phyloP scores from a whole-genome alignment of 2,797 vertebrate species.

The Melopsittacus undulatus region DNA sequence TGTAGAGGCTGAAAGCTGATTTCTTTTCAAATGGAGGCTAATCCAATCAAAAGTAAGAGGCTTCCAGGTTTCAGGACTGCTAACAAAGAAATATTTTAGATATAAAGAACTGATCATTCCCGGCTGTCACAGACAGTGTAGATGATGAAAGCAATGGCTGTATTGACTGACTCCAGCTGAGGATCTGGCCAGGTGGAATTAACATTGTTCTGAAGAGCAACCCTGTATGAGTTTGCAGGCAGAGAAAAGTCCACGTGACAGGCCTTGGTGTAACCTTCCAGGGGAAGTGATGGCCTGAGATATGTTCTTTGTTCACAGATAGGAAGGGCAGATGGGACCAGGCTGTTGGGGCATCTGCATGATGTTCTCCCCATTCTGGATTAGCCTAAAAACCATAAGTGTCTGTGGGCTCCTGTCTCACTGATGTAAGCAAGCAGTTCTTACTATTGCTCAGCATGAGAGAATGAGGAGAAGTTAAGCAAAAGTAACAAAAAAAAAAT shows the following conservation, averaged over 20 bases:
- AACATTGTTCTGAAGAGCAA: neutral
- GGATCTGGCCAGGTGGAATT: neutral
- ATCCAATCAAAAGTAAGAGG: neutral
- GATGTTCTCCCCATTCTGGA: neutral
- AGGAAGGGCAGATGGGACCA: neutral
- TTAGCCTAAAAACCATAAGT: neutral
- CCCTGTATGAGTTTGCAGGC: neutral
- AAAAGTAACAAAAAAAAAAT: neutral
- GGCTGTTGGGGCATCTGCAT: neutral
- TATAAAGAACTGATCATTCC: neutral
- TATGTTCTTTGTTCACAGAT: neutral
- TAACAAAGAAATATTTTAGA: neutral
- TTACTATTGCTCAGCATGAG: neutral
- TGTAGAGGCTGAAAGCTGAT: neutral
- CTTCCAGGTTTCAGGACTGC: neutral
- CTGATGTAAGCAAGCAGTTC: neutral
- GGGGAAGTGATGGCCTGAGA: neutral
- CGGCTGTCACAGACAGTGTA: neutral
- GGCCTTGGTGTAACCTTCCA: neutral
- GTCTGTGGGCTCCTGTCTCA: neutral
- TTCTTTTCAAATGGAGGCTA: neutral
- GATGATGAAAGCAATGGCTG: neutral
- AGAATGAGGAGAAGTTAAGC: neutral
- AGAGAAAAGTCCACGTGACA: neutral
- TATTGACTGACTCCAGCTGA: neutral